phyloP scores from a whole-genome alignment of 2,797 vertebrate species.

The Peromyscus attwateri region DNA sequence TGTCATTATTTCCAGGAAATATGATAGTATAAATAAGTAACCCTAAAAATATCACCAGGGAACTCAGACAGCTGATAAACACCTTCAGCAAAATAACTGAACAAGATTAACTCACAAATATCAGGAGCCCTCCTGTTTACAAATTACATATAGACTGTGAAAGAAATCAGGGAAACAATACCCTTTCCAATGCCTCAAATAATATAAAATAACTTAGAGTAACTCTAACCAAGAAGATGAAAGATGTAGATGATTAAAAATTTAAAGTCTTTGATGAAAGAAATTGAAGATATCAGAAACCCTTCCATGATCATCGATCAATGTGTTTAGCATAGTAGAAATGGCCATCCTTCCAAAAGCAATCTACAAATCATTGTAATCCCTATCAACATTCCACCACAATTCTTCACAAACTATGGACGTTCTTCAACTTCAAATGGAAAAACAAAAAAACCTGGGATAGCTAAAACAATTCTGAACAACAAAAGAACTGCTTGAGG shows the following conservation, averaged over 20 bases:
- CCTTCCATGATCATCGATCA: not conserved
- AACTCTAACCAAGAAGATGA: not conserved
- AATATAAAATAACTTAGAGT: no score
- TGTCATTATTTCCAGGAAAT: not conserved
- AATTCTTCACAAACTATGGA: no score
- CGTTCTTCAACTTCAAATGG: no score
- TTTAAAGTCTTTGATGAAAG: not conserved
- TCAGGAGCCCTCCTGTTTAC: not conserved
- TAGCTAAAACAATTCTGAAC: no score
- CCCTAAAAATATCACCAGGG: not conserved
- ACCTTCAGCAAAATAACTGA: not conserved
- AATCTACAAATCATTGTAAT: not conserved
- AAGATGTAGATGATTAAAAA: not conserved
- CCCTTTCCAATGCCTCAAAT: not conserved
- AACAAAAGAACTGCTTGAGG: no score
- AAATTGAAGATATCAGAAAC: not conserved
- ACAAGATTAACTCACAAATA: not conserved
- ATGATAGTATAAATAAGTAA: not conserved
- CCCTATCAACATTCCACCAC: no score
- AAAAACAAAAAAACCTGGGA: no score
- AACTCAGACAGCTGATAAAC: not conserved
- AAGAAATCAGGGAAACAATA: not conserved
- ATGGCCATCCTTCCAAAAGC: not conserved
- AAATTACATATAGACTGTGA: not conserved
- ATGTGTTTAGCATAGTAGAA: not conserved